Evolutionary conservation across 2,797 vertebrate species (phyloP), one percentile per base, ranked within the genome.

Genomic region (Botia almorhae): DNA sequence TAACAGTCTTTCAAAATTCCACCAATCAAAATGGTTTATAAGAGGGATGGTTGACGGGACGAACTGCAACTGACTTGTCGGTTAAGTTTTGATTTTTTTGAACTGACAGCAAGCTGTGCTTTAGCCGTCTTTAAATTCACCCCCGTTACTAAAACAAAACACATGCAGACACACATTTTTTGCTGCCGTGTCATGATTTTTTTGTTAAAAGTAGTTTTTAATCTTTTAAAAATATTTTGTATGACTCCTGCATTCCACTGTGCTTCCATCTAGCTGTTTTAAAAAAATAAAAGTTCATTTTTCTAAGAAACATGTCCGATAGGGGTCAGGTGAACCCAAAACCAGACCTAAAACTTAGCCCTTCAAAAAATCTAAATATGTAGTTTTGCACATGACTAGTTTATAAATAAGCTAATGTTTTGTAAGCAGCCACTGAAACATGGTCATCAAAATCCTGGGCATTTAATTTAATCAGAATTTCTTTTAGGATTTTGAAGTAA

Each of bases 1-100:
- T 8, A 43, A 43, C 26, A 70, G 10, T 53, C 16, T 69, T 21
- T 48, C 5, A 58, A 56, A 77, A 48, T 19, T 69, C 21, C 43
- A 77, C 64, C 51, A 3, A 58, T 48, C 21, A 16, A 48, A 78
- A 64, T 10, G 2, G 23, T 51, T 36, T 36, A 29, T 63, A 13
- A 71, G 7, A 48, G 46, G 46, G 46, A 29, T 29, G 29, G 29
- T 29, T 29, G 39, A 7, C 36, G 4, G 7, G 36, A 39, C 36
- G n/a, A n/a, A n/a, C n/a, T n/a, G n/a, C 61, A 79, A 70, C 53
- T n/a, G 8, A 8, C n/a, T 56, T 29, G n/a, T 17, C 21, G 56
- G 14, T 58, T 56, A 23, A 51, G 13, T 51, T 60, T 23, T 4
- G 56, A 23, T 60, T 26, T 60, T 60, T 26, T 21, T 29, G 1